Evolutionary conservation across 2,888 invertebrate species (phyloP).

Genomic region (Drosophila ustulata): DNA sequence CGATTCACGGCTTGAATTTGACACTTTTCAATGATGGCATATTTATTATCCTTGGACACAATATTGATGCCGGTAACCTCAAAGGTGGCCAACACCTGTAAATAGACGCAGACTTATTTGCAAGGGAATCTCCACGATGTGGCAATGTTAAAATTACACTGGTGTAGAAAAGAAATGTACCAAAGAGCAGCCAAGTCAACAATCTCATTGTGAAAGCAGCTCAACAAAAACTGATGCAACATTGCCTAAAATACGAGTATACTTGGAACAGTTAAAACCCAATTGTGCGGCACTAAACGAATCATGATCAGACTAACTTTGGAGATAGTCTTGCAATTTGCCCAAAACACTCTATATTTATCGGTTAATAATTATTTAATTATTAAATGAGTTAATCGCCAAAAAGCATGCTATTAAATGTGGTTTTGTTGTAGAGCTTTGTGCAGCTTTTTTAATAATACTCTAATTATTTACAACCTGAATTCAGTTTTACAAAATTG

Average conservation of each 20-base stretch:
- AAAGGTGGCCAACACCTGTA: neutral
- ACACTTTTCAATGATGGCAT: neutral
- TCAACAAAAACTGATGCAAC: neutral
- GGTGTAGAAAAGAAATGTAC: neutral
- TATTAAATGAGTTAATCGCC: slow-evolving; percentile 21
- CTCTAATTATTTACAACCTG: too few species aligned
- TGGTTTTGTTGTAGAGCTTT: too few species aligned
- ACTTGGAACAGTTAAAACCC: neutral
- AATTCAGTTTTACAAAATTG: too few species aligned
- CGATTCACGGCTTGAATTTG: slow-evolving; percentile 17
- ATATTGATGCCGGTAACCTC: neutral
- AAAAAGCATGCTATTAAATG: slow-evolving; percentile 29
- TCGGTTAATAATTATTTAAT: neutral
- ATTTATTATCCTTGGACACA: neutral
- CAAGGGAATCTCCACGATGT: neutral
- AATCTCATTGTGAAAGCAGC: slow-evolving; percentile 11
- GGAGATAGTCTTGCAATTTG: too few species aligned
- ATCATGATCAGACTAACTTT: too few species aligned
- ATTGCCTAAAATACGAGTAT: neutral
- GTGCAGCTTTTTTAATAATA: too few species aligned
- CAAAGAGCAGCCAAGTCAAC: neutral
- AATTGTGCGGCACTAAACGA: neutral
- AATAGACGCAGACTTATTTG: neutral
- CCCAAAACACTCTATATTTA: neutral
- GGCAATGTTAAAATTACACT: neutral